Percentiles rank a stretch among this genome's conserved stretches.
Evolutionary conservation across 2,113 vertebrate genomes (phyloP).

Genomic region (Dascyllus trimaculatus): DNA sequence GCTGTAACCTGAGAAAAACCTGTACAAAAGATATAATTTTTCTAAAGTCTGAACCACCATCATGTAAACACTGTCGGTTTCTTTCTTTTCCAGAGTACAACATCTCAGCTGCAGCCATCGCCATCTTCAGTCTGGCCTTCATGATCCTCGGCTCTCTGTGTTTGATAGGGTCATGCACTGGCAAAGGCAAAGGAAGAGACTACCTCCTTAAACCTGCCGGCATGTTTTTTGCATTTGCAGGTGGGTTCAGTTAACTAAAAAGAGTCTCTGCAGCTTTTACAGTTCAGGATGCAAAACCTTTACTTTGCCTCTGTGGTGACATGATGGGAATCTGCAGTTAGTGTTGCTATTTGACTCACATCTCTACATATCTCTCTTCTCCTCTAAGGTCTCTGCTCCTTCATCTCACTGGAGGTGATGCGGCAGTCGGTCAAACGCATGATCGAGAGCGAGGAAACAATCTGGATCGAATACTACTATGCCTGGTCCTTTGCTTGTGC

Average conservation of each 20-base stretch:
- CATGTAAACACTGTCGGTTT: not conserved
- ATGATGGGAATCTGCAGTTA: not conserved
- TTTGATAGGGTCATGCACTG: slow-evolving; percentile 85
- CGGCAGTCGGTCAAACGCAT: slow-evolving; percentile 96
- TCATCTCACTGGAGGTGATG: slow-evolving; percentile 96
- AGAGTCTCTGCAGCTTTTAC: not conserved
- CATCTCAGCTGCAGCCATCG: slow-evolving; percentile 97
- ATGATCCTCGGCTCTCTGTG: slow-evolving; percentile 90
- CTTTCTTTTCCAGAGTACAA: slow-evolving; percentile 89
- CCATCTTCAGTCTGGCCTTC: slow-evolving; percentile 94
- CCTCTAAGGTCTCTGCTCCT: slow-evolving; percentile 91
- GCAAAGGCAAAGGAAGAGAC: slow-evolving; percentile 87
- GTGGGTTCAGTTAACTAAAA: slow-evolving; percentile 70
- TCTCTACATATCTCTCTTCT: not conserved
- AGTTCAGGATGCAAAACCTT: not conserved
- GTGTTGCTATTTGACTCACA: not conserved
- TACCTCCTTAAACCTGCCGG: slow-evolving; percentile 95
- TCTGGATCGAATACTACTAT: slow-evolving; percentile 92
- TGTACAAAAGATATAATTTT: not conserved
- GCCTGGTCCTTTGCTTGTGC: slow-evolving; percentile 96
- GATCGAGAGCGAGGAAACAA: slow-evolving; percentile 94
- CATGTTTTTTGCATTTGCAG: slow-evolving; percentile 96
- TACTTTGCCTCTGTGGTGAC: not conserved
- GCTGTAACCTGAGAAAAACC: too few relatives aligned
- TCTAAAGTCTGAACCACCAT: not conserved